Evolutionary conservation across 2,888 invertebrate species (phyloP).

Genomic region (Minunthozetes semirufus): DNA sequence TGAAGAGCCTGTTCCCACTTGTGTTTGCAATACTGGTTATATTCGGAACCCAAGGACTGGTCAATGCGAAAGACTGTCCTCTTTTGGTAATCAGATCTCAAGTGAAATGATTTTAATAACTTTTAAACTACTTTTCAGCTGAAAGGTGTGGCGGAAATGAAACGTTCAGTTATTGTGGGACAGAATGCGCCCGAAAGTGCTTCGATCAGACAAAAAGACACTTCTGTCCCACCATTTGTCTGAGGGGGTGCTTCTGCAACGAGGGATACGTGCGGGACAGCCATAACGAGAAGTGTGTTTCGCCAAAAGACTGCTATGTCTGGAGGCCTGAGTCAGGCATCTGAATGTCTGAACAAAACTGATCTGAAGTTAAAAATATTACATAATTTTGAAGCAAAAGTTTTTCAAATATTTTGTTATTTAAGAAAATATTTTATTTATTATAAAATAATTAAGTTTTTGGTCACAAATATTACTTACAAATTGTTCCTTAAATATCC

Average conservation of each 20-base stretch:
- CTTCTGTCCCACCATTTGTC: slow-evolving; percentile 35
- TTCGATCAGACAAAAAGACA: slow-evolving; percentile 29
- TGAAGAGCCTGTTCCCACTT: slow-evolving; percentile 3
- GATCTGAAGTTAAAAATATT: too few species aligned
- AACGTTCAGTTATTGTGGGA: slow-evolving; percentile 33
- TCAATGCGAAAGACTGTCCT: slow-evolving; percentile 19
- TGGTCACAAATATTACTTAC: not conserved
- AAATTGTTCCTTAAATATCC: not conserved
- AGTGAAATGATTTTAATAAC: not conserved
- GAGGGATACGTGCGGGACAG: slow-evolving; percentile 26
- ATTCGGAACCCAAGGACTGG: slow-evolving; percentile 18
- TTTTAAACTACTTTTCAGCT: not conserved
- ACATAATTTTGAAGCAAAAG: too few species aligned
- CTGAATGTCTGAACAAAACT: not conserved
- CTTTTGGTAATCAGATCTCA: slow-evolving; percentile 5
- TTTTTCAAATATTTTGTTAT: too few species aligned
- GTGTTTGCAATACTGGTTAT: slow-evolving; percentile 35
- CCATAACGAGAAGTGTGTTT: slow-evolving; percentile 28
- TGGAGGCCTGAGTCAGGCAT: not conserved
- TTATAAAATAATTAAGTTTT: not conserved
- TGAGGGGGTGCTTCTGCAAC: slow-evolving; percentile 35
- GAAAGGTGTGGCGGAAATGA: slow-evolving; percentile 29
- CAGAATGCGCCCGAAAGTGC: slow-evolving; percentile 34
- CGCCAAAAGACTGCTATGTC: slow-evolving; percentile 18
- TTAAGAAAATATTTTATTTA: too few species aligned